Percentiles rank a stretch among this genome's conserved stretches.
Evolutionary conservation across 2,797 vertebrate species (phyloP).

Genomic region (Esox lucius): DNA sequence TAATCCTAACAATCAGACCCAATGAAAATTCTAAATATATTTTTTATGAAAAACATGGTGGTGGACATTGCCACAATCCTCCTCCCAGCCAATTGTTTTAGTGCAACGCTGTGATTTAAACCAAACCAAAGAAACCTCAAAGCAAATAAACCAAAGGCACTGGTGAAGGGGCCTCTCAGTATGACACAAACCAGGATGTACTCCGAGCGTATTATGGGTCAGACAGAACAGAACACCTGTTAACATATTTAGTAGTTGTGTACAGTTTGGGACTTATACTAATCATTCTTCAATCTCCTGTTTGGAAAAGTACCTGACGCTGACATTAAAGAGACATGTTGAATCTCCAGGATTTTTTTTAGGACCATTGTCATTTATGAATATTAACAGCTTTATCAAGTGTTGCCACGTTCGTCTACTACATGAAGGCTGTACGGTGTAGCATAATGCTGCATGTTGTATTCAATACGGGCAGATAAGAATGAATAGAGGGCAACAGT

Average conservation of each 20-base stretch:
- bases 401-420: slow-evolving; percentile 12
- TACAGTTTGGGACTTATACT: slow-evolving; percentile 17
- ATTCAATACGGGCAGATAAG: slow-evolving; percentile 1
- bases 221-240: slow-evolving; percentile 1
- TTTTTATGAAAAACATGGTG: neutral
- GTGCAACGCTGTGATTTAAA: slow-evolving; percentile 11
- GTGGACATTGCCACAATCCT: neutral
- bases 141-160: slow-evolving; percentile 28
- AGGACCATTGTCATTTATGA: slow-evolving; percentile 3
- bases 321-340: slow-evolving; percentile 2
- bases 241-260: neutral
- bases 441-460: slow-evolving; percentile 16
- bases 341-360: neutral
- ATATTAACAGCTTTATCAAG: neutral
- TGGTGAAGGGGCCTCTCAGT: neutral
- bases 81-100: slow-evolving; percentile 19
- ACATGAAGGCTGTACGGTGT: slow-evolving; percentile 4
- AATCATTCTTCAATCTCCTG: slow-evolving; percentile 25
- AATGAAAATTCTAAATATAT: neutral
- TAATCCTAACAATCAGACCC: neutral
- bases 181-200: neutral
- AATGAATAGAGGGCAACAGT: neutral
- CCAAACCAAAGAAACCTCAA: slow-evolving; percentile 15
- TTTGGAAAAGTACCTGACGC: slow-evolving; percentile 30
- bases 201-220: neutral